Evolutionary conservation across 1,140 invertebrate species (phyloP).

Genomic region (Chymomyza costata): DNA sequence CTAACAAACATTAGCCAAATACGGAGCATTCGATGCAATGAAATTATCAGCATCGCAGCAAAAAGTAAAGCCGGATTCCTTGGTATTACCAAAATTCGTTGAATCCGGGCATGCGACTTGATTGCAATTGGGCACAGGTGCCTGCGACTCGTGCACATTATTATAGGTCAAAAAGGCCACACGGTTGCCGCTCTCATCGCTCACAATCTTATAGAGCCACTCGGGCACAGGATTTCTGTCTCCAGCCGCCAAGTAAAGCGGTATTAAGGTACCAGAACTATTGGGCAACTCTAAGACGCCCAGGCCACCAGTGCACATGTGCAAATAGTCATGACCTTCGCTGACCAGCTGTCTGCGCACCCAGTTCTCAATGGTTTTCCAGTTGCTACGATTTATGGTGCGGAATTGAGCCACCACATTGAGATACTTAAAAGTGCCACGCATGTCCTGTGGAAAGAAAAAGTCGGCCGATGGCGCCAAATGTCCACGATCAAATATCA

Average conservation of each 20-base stretch:
- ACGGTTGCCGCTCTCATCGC: neutral
- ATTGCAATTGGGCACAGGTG: neutral
- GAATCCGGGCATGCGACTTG: conserved; percentile 1
- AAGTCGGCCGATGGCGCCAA: conserved; percentile 23
- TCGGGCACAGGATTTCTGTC: conserved; percentile 19
- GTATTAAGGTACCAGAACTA: neutral
- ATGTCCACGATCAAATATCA: conserved; percentile 40
- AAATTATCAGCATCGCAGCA: conserved; percentile 26
- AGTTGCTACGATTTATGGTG: conserved; percentile 34
- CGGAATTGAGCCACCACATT: conserved; percentile 32
- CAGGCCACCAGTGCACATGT: conserved; percentile 31
- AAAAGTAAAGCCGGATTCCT: conserved; percentile 12
- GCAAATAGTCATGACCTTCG: conserved; percentile 1
- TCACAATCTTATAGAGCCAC: conserved; percentile 35
- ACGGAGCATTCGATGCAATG: conserved; percentile 1
- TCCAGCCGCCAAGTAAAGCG: conserved; percentile 10
- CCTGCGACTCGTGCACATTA: neutral
- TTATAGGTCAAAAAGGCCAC: conserved; percentile 31
- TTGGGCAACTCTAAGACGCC: conserved; percentile 16
- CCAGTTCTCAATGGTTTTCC: conserved; percentile 35
- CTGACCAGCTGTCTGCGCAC: conserved; percentile 5
- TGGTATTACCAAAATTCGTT: neutral
- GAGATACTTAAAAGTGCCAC: conserved; percentile 17
- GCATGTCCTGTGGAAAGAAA: conserved; percentile 10
- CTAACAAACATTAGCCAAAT: conserved; percentile 18